These are phyloP conservation scores for Hirtodrosophila confusa DNA, from an alignment of 2,888 invertebrate species.

Conservation along the genomic window DNA sequence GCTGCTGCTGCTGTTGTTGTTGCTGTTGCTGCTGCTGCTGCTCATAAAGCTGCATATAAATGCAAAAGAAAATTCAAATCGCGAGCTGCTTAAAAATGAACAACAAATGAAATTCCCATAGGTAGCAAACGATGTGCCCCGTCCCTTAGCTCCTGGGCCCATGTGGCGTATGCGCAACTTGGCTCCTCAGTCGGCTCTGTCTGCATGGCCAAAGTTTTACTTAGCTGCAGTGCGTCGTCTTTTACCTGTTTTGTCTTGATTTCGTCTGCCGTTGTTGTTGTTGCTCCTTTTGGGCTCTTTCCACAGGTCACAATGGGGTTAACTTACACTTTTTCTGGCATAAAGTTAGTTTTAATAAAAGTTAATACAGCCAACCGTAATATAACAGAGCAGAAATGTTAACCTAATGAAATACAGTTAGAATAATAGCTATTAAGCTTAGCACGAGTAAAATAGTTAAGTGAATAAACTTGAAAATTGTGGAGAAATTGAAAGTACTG, in stretches of 20 bases:
- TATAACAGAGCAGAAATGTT: too few relatives aligned
- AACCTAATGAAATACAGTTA: too few relatives aligned
- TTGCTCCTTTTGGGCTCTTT: not conserved
- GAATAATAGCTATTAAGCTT: too few relatives aligned
- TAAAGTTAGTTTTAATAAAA: too few relatives aligned
- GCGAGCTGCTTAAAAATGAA: slow-evolving; percentile 76
- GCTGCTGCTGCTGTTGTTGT: slow-evolving; percentile 12
- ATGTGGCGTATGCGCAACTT: slow-evolving; percentile 66
- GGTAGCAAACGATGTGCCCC: slow-evolving; percentile 46
- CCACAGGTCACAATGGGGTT: too few relatives aligned
- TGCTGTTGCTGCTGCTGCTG: slow-evolving; percentile 13
- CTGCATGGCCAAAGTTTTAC: slow-evolving; percentile 46
- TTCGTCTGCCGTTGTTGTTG: slow-evolving; percentile 12
- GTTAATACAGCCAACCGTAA: too few relatives aligned
- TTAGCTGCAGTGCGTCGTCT: slow-evolving; percentile 47
- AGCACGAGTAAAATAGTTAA: too few relatives aligned
- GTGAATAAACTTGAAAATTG: too few relatives aligned
- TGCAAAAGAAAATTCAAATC: slow-evolving; percentile 68
- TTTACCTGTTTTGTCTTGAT: slow-evolving; percentile 62
- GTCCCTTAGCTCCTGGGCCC: slow-evolving; percentile 13
- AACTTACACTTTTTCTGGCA: too few relatives aligned
- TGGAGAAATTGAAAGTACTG: too few relatives aligned
- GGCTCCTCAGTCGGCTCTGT: slow-evolving; percentile 16
- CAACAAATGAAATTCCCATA: slow-evolving; percentile 76
- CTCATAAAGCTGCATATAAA: slow-evolving; percentile 53